Conservation (phyloP, 2,797 vertebrate species). For the Crenuchus spilurus region DNA sequence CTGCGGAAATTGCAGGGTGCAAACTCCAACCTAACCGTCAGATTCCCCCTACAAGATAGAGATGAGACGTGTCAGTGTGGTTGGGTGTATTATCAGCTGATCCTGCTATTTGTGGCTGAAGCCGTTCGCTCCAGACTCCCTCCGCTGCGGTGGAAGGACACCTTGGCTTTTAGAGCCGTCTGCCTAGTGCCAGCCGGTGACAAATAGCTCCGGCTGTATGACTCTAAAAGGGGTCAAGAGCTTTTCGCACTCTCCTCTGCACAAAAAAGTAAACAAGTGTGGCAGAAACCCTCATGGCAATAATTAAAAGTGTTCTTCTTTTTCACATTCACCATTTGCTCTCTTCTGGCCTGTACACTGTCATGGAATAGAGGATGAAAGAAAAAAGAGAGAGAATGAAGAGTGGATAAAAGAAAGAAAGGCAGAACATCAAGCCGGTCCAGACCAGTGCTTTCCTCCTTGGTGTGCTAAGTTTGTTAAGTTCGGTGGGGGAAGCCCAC, state of each 20-base stretch:
- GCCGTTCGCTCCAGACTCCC: slow-evolving; percentile 30
- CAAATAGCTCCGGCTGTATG: slow-evolving; percentile 52
- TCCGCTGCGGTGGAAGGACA: slow-evolving; percentile 49
- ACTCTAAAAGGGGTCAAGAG: slow-evolving; percentile 62
- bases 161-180: slow-evolving; percentile 55
- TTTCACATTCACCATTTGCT: slow-evolving; percentile 29
- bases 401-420: slow-evolving; percentile 39
- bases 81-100: slow-evolving; percentile 48
- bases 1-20: slow-evolving; percentile 51
- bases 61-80: slow-evolving; percentile 29
- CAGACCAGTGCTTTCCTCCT: slow-evolving; percentile 67
- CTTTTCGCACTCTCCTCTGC: slow-evolving; percentile 44
- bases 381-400: slow-evolving; percentile 10
- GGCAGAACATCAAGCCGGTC: slow-evolving; percentile 59
- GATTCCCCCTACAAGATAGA: slow-evolving; percentile 36
- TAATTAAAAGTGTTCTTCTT: slow-evolving; percentile 53
- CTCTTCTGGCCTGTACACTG: slow-evolving; percentile 14
- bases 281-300: slow-evolving; percentile 45
- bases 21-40: slow-evolving; percentile 47
- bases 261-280: slow-evolving; percentile 50
- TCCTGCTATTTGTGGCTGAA: slow-evolving; percentile 46
- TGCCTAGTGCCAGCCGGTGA: slow-evolving; percentile 50
- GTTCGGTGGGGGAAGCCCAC: slow-evolving; percentile 68
- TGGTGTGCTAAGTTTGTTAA: slow-evolving; percentile 46
- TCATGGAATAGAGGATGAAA: slow-evolving; percentile 33